A percentile compares a stretch with the other conserved stretches of the same genome.
These are phyloP conservation scores for Schizothorax lantsangensis DNA, from an alignment of 2,797 vertebrate species.

Conservation along the genomic window DNA sequence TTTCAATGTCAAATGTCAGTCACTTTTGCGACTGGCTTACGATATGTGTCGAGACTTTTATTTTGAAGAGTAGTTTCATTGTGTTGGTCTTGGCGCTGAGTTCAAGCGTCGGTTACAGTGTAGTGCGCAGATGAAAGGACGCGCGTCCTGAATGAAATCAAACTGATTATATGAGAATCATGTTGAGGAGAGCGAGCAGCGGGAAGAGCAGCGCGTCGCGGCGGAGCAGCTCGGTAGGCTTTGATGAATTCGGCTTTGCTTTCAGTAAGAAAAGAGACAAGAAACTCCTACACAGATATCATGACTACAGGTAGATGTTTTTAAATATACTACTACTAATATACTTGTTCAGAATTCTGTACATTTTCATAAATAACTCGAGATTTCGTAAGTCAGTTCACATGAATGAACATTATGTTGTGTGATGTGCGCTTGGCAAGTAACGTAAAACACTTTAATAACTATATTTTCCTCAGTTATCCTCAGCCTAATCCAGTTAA, in stretches of 20 bases:
- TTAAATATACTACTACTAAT: too few relatives aligned
- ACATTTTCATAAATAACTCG: neutral
- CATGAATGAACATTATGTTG: neutral
- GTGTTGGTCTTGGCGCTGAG: conserved; percentile 36
- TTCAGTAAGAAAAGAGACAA: conserved; percentile 68
- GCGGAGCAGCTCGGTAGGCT: conserved; percentile 63
- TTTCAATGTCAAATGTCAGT: neutral
- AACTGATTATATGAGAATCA: neutral
- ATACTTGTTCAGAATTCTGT: too few relatives aligned
- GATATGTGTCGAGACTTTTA: conserved; percentile 35
- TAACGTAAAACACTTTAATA: neutral
- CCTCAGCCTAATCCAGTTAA: conserved; percentile 71
- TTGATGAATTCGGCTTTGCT: conserved; percentile 81
- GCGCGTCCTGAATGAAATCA: neutral
- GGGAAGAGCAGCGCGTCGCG: conserved; percentile 59
- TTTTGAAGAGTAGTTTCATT: conserved; percentile 27
- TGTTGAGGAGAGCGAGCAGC: conserved; percentile 66
- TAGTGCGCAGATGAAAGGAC: too few relatives aligned
- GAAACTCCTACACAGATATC: conserved; percentile 73
- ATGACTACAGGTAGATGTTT: conserved; percentile 75
- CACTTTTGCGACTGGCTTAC: too few relatives aligned
- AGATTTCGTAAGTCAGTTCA: neutral
- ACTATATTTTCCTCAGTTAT: conserved; percentile 64
- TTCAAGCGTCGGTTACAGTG: conserved; percentile 38
- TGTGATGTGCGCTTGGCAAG: neutral